Evolutionary conservation across 2,888 invertebrate species (phyloP), one percentile per base, ranked within the genome.

Genomic region (Busseola fusca): DNA sequence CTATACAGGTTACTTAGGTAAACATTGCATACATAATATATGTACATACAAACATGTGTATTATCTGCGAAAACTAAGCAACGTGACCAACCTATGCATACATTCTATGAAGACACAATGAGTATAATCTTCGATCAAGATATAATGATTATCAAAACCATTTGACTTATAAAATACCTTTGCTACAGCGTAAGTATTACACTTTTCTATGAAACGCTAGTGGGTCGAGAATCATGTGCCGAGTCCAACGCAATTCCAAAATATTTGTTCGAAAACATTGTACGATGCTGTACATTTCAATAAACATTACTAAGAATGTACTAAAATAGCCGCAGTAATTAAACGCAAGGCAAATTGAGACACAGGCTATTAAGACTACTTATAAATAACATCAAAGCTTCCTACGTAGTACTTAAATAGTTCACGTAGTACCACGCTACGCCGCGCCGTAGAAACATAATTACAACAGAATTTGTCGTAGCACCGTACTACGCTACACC

Each of bases 391-490:
- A 25, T 52, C 57, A 34, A 74, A 54, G 64, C 72, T 42, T 37
- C 56, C 50, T 62, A 67, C 66, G 70, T 56, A 80, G 76, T 64
- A 83, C 79, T 77, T 30, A 74, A 80, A 77, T 85, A 85, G 80
- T 71, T 67, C 45, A 18, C 84, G 84, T 85, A 86, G 81, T 74
- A 65, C 50, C n/a, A 77, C 70, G 84, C 87, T 88, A 89, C 87
- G 86, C 72, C 86, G 87, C 87, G 86, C 72, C 86, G 86, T 88
- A 89, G 88, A 82, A 83, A 80, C 83, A 85, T 86, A 82, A 77
- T 72, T 75, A 84, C 83, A 76, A 79, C 72, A 69, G 81, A 85
- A 86, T 86, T 80, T 84, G 87, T 86, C 72, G 80, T 84, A 87
- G 82, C 81, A 74, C 75, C 69, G 74, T 81, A 80, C 77, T 80